Conservation (phyloP, 2,888 invertebrate genomes). For the Leptura quadrifasciata region DNA sequence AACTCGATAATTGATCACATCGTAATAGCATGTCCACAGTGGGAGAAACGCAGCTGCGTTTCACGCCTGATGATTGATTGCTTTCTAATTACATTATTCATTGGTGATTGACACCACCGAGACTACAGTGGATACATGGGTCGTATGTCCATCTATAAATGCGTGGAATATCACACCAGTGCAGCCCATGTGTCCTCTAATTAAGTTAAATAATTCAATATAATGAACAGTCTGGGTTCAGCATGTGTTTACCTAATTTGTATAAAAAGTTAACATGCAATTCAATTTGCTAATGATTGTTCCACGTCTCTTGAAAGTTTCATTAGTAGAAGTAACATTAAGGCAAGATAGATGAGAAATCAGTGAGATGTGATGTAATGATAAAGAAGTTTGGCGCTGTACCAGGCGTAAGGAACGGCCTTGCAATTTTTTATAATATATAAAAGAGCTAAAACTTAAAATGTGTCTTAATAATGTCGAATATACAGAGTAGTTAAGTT, state of each 20-base stretch:
- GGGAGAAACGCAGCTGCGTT: constrained; percentile 69
- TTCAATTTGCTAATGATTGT: constrained; percentile 28
- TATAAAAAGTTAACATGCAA: constrained; percentile 24
- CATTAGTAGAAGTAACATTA: background rate
- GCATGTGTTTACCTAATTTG: constrained; percentile 21
- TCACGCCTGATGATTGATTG: constrained; percentile 70
- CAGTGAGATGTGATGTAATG: constrained; percentile 1
- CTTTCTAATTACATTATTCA: constrained; percentile 73
- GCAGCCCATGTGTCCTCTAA: constrained; percentile 50
- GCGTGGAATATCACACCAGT: constrained; percentile 50
- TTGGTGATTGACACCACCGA: constrained; percentile 69
- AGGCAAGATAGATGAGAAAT: constrained; percentile 1
- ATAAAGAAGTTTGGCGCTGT: background rate
- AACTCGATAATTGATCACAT: constrained; percentile 66
- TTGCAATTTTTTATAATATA: background rate
- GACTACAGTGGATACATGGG: constrained; percentile 52
- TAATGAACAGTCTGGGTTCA: constrained; percentile 44
- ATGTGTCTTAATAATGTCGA: background rate
- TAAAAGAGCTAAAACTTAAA: background rate
- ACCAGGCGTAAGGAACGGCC: background rate
- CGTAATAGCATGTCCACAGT: constrained; percentile 66
- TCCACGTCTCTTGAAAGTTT: constrained; percentile 1
- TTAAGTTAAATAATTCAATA: constrained; percentile 48
- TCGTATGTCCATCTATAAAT: constrained; percentile 52
- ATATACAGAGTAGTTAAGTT: no score